Conservation (phyloP, 92 coral and sea anemone genomes). For the Phenganax marumi region DNA sequence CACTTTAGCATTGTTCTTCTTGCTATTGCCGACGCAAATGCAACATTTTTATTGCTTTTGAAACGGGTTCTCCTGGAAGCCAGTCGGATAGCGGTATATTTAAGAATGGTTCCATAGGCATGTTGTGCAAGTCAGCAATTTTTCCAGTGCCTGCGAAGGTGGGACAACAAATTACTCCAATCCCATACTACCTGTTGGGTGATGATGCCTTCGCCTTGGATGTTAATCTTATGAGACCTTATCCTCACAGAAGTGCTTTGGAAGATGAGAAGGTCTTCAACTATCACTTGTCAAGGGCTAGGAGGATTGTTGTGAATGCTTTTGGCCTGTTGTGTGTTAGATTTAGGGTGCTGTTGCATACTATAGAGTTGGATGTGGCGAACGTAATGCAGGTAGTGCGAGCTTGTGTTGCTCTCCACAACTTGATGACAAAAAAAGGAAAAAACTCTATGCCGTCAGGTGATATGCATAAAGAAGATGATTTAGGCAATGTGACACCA, state of each 20-base stretch:
- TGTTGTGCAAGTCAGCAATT: conserved; percentile 37
- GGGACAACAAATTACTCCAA: background rate
- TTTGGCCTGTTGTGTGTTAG: too few species aligned
- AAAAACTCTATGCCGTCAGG: conserved; percentile 52
- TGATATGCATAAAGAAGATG: conserved; percentile 54
- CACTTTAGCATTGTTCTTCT: conserved; percentile 60
- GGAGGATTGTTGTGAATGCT: background rate
- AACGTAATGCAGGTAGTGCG: too few species aligned
- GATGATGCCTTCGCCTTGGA: conserved; percentile 70
- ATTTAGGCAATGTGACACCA: conserved; percentile 41
- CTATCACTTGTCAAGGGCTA: conserved; percentile 50
- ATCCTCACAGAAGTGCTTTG: conserved; percentile 51
- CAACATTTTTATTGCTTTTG: conserved; percentile 48
- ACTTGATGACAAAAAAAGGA: conserved; percentile 61
- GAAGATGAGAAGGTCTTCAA: conserved; percentile 57
- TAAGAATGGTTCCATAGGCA: conserved; percentile 36
- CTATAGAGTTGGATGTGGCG: too few species aligned
- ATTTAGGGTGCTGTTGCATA: too few species aligned
- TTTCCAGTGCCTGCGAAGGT: conserved; percentile 31
- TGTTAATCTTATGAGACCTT: conserved; percentile 58
- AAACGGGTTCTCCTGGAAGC: conserved; percentile 53
- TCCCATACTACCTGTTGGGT: conserved; percentile 51
- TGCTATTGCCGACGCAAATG: conserved; percentile 60
- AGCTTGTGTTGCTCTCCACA: conserved; percentile 42
- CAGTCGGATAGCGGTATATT: conserved; percentile 62